These are phyloP conservation scores for Syrrhaptes paradoxus DNA, from an alignment of 2,113 vertebrate genomes.

Conservation along the genomic window DNA sequence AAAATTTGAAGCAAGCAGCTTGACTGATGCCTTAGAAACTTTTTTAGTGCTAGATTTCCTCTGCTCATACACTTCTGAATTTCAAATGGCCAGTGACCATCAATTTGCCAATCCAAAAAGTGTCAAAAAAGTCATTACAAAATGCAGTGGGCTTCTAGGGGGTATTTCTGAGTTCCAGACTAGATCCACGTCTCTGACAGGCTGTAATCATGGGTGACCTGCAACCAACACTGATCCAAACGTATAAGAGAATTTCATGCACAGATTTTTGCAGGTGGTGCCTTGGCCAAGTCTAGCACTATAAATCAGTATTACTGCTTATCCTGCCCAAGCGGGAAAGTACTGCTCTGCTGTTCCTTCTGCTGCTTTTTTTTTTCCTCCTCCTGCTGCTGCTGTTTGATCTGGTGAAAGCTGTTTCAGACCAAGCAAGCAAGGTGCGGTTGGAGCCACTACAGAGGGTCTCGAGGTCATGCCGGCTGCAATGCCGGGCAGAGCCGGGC, in stretches of 20 bases:
- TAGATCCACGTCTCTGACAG: not conserved
- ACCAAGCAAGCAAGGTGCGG: constrained; percentile 57
- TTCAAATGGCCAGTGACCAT: not conserved
- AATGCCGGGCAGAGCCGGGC: not conserved
- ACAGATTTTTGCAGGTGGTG: constrained; percentile 61
- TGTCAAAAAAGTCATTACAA: not conserved
- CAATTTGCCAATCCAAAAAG: constrained; percentile 2
- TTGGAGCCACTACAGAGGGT: constrained; percentile 45
- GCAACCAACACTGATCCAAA: constrained; percentile 45
- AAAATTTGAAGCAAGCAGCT: constrained; percentile 1
- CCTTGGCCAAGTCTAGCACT: constrained; percentile 44
- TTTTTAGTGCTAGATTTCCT: not conserved
- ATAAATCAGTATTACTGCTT: constrained; percentile 60
- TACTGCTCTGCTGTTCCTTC: constrained; percentile 1
- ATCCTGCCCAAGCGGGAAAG: constrained; percentile 10
- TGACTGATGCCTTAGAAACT: not conserved
- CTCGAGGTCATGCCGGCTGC: constrained; percentile 55
- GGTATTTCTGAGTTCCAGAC: not conserved
- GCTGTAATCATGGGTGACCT: constrained; percentile 51
- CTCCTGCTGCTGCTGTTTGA: constrained; percentile 18
- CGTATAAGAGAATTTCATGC: constrained; percentile 42
- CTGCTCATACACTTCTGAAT: not conserved
- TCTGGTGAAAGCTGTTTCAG: constrained; percentile 68
- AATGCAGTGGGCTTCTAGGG: not conserved
- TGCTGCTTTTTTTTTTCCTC: not conserved